Evolutionary conservation across 2,797 vertebrate genomes (phyloP).

Genomic region (Lerista edwardsae): DNA sequence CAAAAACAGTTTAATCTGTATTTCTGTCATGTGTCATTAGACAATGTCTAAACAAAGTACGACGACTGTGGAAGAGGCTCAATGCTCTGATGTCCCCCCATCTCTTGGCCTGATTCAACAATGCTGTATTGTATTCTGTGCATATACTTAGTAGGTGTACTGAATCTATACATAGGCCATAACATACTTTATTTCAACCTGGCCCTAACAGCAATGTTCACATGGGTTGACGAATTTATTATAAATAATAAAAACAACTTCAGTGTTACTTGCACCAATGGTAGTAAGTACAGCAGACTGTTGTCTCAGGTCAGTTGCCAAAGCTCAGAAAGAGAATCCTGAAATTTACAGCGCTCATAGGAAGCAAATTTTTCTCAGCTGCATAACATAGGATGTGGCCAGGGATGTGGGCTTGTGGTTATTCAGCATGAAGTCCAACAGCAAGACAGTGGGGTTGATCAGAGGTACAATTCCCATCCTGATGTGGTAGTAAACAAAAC

Average conservation of each 20-base stretch:
- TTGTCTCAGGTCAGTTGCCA: background rate
- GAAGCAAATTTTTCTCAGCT: background rate
- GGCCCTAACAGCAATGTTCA: background rate
- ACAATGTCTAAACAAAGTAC: background rate
- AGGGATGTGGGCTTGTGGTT: too few species aligned
- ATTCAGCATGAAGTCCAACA: background rate
- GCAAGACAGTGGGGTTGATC: background rate
- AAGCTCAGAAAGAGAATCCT: background rate
- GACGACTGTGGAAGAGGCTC: background rate
- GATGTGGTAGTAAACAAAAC: background rate
- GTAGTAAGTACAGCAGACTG: background rate
- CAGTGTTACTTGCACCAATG: background rate
- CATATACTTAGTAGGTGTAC: background rate
- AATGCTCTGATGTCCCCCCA: background rate
- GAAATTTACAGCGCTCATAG: background rate
- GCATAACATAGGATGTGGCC: background rate
- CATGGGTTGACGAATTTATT: background rate
- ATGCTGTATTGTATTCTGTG: background rate
- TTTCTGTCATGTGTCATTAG: background rate
- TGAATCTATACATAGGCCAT: background rate
- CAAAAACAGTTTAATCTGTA: background rate
- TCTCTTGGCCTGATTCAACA: background rate
- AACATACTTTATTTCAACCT: background rate
- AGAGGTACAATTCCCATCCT: background rate
- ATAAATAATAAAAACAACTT: background rate